Conservation (phyloP, 1,140 invertebrate species). For the Ridgeia piscesae region DNA sequence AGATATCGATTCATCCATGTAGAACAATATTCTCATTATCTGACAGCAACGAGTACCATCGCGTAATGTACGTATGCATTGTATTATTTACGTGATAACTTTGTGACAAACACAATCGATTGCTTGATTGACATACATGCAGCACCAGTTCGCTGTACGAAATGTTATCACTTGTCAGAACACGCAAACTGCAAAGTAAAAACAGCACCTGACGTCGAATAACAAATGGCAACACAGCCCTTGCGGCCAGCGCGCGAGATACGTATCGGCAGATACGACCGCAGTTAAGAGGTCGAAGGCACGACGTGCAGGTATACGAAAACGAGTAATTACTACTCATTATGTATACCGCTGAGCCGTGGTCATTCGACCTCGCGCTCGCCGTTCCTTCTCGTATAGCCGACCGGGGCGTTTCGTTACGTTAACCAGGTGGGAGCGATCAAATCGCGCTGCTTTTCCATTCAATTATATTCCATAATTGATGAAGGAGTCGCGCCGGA, state of each 20-base stretch:
- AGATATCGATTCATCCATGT: too few species aligned
- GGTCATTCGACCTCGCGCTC: neutral
- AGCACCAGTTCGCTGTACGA: neutral
- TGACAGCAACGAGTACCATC: too few species aligned
- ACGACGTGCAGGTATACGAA: neutral
- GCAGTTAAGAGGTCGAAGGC: neutral
- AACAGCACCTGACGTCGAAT: neutral
- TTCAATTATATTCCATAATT: slow-evolving; percentile 7
- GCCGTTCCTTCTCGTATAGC: neutral
- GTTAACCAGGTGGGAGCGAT: neutral
- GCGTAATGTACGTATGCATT: too few species aligned
- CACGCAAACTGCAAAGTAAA: neutral
- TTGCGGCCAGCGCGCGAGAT: neutral
- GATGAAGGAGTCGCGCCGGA: neutral
- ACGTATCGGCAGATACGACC: neutral
- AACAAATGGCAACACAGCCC: neutral
- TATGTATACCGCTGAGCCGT: neutral
- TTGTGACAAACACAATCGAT: too few species aligned
- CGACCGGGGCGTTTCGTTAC: neutral
- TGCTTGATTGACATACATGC: too few species aligned
- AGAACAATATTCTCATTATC: too few species aligned
- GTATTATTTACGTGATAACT: too few species aligned
- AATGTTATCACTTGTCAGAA: neutral
- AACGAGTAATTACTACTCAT: neutral
- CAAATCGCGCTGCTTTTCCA: neutral